Evolutionary conservation across 2,113 vertebrate species (phyloP).

Genomic region (Podocnemis expansa): DNA sequence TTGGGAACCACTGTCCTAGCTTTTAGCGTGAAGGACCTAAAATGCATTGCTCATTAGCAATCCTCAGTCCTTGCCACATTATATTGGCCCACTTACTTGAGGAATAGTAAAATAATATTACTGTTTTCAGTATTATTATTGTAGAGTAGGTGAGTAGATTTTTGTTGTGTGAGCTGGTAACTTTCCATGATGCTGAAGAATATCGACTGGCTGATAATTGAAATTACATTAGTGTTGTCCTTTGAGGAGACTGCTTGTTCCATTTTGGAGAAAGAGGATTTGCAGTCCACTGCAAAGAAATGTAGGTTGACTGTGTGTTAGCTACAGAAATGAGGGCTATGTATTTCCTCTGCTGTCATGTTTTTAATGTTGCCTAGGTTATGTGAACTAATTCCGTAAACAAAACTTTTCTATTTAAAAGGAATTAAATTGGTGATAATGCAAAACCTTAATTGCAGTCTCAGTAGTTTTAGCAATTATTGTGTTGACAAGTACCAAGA

Average conservation of each 20-base stretch:
- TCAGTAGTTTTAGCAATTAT: neutral
- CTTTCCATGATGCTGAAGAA: neutral
- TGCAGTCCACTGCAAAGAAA: neutral
- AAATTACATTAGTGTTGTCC: neutral
- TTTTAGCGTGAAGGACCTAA: neutral
- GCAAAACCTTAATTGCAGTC: neutral
- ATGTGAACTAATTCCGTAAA: neutral
- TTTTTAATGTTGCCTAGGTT: neutral
- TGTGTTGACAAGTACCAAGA: neutral
- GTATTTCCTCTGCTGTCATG: neutral
- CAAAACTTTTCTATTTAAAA: neutral
- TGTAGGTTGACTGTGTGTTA: neutral
- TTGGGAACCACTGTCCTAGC: neutral
- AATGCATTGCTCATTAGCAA: neutral
- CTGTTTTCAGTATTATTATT: neutral
- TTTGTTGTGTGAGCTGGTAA: neutral
- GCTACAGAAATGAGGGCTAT: neutral
- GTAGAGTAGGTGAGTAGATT: neutral
- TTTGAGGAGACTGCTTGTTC: neutral
- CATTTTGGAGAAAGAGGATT: neutral
- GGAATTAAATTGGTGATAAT: neutral
- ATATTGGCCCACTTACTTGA: neutral
- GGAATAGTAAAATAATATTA: neutral
- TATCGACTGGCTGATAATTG: neutral
- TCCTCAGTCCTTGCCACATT: neutral